Conservation (phyloP, 35 echinoderm and acorn worm species). For the Strongylocentrotus purpuratus region DNA sequence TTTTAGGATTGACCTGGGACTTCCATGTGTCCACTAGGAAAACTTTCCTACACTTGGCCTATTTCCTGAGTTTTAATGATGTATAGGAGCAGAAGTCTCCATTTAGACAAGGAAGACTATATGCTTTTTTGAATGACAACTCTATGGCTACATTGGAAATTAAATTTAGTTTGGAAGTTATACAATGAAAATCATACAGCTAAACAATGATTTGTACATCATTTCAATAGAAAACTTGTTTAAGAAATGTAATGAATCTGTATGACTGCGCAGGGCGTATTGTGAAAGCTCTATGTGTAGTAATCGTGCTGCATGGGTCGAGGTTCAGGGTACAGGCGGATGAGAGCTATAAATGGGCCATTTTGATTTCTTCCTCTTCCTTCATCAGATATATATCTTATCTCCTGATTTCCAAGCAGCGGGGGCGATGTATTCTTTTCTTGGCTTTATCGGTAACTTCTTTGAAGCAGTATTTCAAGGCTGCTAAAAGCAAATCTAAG, state of each 20-base stretch:
- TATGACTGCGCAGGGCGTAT: no score
- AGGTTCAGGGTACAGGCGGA: neutral
- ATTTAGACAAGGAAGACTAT: no score
- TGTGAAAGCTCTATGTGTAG: no score
- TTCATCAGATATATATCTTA: neutral
- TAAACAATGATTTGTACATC: no score
- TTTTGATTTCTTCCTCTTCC: conserved; percentile 15
- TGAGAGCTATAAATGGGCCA: neutral
- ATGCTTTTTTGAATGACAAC: no score
- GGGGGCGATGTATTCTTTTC: neutral
- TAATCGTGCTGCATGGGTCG: no score
- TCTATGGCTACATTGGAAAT: no score
- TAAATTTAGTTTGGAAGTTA: no score
- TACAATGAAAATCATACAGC: no score
- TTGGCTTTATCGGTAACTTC: neutral
- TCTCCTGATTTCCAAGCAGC: neutral
- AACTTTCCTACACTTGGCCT: neutral
- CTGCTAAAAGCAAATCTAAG: neutral
- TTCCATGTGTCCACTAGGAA: neutral
- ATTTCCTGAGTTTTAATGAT: neutral
- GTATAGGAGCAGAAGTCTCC: no score
- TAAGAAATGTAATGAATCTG: no score
- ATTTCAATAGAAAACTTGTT: no score
- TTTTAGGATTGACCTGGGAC: neutral
- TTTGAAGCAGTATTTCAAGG: neutral